Percentiles rank a stretch among this genome's conserved stretches.
These are phyloP conservation scores for Lucilia cuprina DNA, from an alignment of 1,140 invertebrate species.

Conservation along the genomic window DNA sequence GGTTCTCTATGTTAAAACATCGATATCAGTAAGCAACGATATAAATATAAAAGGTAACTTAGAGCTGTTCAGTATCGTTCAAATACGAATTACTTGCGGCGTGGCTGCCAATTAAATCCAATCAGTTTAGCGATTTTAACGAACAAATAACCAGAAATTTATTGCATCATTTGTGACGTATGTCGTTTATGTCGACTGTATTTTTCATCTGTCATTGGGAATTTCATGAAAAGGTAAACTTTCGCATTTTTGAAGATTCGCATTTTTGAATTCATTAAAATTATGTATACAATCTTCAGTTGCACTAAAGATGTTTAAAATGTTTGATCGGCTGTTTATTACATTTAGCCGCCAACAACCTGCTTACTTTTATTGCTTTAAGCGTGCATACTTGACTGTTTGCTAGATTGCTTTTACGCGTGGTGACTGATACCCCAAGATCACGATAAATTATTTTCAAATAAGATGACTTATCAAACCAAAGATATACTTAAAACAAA, in stretches of 20 bases:
- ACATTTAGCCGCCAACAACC: too few relatives aligned
- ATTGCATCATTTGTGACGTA: background rate
- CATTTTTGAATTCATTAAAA: too few relatives aligned
- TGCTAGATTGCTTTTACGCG: background rate
- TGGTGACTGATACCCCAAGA: background rate
- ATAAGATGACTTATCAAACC: conserved; percentile 28
- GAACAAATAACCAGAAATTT: background rate
- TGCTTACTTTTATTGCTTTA: background rate
- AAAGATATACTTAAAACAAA: background rate
- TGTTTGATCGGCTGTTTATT: too few relatives aligned
- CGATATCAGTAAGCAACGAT: background rate
- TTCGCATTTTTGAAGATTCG: too few relatives aligned
- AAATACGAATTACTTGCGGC: background rate
- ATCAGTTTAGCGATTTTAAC: conserved; percentile 11
- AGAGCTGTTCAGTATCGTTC: background rate
- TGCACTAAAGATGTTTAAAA: too few relatives aligned
- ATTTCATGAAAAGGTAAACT: too few relatives aligned
- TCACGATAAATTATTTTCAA: conserved; percentile 30
- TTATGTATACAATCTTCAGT: too few relatives aligned
- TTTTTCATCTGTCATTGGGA: background rate
- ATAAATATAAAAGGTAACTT: too few relatives aligned
- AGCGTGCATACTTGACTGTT: background rate
- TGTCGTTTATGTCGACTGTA: background rate
- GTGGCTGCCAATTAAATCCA: background rate
- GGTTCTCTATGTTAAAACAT: background rate